Evolutionary conservation across 2,113 vertebrate genomes (phyloP).

Genomic region (Stegastes partitus): DNA sequence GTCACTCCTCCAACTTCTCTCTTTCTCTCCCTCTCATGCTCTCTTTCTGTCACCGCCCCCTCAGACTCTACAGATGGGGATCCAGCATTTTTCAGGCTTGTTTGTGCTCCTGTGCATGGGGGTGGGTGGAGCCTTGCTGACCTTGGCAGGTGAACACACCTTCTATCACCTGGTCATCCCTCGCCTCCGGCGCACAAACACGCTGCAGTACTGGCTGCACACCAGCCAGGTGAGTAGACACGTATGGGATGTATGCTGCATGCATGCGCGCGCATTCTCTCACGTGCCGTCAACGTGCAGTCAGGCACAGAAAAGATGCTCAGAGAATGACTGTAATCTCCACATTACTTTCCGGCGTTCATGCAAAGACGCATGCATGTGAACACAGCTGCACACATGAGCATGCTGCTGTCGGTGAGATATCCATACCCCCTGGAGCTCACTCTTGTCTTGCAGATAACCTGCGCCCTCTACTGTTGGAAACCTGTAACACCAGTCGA

Average conservation of each 20-base stretch:
- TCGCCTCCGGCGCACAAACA: constrained; percentile 86
- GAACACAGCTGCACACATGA: neutral
- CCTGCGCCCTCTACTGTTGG: constrained; percentile 68
- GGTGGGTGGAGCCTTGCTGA: constrained; percentile 91
- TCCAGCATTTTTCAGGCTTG: constrained; percentile 94
- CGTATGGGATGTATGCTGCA: neutral
- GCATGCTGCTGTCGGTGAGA: neutral
- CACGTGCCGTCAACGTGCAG: neutral
- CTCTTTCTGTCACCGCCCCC: neutral
- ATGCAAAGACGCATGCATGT: neutral
- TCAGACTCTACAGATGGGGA: constrained; percentile 95
- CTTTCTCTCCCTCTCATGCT: neutral
- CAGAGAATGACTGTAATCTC: neutral
- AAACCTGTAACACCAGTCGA: constrained; percentile 3
- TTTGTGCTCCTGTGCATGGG: constrained; percentile 95
- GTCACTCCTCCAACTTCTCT: constrained; percentile 27
- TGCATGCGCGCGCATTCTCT: neutral
- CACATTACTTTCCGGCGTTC: neutral
- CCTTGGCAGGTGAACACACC: constrained; percentile 90
- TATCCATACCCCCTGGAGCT: neutral
- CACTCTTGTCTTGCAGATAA: constrained; percentile 12
- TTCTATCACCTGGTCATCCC: constrained; percentile 93
- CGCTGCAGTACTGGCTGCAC: constrained; percentile 94
- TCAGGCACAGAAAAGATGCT: neutral
- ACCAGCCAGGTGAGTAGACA: constrained; percentile 90